A percentile compares a stretch with the other conserved stretches of the same genome.
These are phyloP conservation scores for Caenorhabditis brenneri DNA, from an alignment of 1,140 invertebrate genomes.

Conservation along the genomic window DNA sequence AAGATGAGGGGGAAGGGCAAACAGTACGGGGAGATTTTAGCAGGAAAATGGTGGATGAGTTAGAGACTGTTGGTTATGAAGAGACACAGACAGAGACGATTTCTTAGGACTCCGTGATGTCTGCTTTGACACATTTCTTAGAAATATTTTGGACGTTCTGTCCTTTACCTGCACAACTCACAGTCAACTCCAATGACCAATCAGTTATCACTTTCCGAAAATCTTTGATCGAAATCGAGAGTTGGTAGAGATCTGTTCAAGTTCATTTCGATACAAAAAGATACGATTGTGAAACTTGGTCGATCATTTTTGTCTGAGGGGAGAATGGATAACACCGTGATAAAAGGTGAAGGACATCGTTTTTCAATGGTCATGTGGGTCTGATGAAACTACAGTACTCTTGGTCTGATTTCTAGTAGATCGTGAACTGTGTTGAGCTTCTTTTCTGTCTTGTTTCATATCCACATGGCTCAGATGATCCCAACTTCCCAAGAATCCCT, in stretches of 20 bases:
- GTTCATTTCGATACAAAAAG: not conserved
- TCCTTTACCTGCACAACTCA: no score
- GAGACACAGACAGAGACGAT: conserved; percentile 3
- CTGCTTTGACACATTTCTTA: conserved; percentile 34
- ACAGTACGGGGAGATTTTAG: conserved; percentile 19
- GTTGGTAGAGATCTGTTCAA: not conserved
- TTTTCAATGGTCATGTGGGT: not conserved
- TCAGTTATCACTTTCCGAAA: not conserved
- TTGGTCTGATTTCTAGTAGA: no score
- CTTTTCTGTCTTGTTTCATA: no score
- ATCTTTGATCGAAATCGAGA: not conserved
- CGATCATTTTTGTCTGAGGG: no score
- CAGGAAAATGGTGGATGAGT: not conserved
- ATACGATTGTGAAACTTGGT: not conserved
- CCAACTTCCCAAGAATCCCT: no score
- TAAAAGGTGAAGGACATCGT: no score
- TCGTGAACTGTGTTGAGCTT: no score
- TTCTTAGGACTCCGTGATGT: conserved; percentile 25
- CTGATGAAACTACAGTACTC: no score
- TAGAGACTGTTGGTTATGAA: not conserved
- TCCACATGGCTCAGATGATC: no score
- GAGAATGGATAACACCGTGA: no score
- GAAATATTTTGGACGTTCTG: not conserved
- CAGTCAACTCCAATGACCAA: not conserved
- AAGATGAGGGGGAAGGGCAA: conserved; percentile 30